A percentile compares a stretch with the other conserved stretches of the same genome.
Conservation (phyloP, 2,888 invertebrate genomes). For the Doris montereyensis region DNA sequence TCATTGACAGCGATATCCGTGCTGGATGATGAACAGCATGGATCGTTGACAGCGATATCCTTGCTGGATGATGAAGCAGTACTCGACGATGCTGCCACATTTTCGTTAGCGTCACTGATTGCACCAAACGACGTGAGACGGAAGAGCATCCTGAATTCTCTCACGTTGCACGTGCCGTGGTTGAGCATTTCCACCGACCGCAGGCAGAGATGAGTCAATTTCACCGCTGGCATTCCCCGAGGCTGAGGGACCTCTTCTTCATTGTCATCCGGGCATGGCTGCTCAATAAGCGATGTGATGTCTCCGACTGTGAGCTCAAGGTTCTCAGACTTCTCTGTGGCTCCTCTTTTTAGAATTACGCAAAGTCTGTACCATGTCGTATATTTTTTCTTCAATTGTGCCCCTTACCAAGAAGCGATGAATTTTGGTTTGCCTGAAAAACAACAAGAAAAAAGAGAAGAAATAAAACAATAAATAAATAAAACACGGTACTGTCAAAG, state of each 20-base stretch:
- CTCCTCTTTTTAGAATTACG: conserved; percentile 44
- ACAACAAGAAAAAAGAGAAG: conserved; percentile 21
- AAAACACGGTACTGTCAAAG: too few species aligned
- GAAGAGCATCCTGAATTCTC: too few species aligned
- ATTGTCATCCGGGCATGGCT: conserved; percentile 18
- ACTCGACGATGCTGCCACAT: too few species aligned
- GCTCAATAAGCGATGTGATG: conserved; percentile 54
- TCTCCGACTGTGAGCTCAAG: conserved; percentile 59
- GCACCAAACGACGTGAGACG: too few species aligned
- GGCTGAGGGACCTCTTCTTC: conserved; percentile 26
- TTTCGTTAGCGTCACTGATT: too few species aligned
- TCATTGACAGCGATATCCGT: too few species aligned
- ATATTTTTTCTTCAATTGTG: conserved; percentile 83
- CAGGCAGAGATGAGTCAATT: background rate
- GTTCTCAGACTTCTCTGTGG: conserved; percentile 47
- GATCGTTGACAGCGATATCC: too few species aligned
- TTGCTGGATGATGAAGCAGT: too few species aligned
- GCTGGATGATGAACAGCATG: too few species aligned
- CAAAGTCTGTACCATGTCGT: conserved; percentile 52
- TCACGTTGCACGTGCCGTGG: too few species aligned
- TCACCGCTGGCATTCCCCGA: background rate
- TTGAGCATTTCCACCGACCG: too few species aligned
- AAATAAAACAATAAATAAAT: too few species aligned
- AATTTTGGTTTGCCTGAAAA: conserved; percentile 78
- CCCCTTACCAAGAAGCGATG: conserved; percentile 81